These are phyloP conservation scores for Tanytarsus gracilentus DNA, from an alignment of 2,888 invertebrate genomes.

Conservation along the genomic window DNA sequence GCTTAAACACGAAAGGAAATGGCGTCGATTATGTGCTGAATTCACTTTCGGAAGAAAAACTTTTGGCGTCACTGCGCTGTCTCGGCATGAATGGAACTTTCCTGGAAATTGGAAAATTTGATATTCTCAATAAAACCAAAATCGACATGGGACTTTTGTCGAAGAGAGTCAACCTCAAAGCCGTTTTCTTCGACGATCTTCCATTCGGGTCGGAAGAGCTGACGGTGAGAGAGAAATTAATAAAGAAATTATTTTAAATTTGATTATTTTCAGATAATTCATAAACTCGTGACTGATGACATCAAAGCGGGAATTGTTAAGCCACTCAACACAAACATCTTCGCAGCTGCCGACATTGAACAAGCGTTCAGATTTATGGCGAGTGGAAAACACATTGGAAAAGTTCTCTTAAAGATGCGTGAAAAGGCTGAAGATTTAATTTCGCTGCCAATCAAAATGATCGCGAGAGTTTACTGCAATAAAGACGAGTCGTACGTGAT, in stretches of 20 bases:
- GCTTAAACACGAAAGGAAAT: conserved; percentile 60
- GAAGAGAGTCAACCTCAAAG: conserved; percentile 72
- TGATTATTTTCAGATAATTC: conserved; percentile 40
- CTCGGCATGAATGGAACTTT: conserved; percentile 55
- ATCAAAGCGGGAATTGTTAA: conserved; percentile 56
- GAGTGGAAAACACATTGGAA: conserved; percentile 72
- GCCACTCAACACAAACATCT: conserved; percentile 58
- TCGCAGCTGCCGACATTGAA: conserved; percentile 56
- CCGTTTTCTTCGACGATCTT: no score
- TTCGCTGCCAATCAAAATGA: conserved; percentile 36
- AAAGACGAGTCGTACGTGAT: conserved; percentile 48
- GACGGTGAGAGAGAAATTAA: conserved; percentile 52
- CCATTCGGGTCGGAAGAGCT: conserved; percentile 61
- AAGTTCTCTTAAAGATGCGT: conserved; percentile 46
- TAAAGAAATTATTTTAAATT: neutral
- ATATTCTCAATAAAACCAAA: conserved; percentile 58
- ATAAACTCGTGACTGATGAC: conserved; percentile 50
- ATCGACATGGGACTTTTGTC: conserved; percentile 49
- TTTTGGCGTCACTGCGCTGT: conserved; percentile 51
- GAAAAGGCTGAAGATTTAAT: conserved; percentile 33
- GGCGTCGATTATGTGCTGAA: conserved; percentile 81
- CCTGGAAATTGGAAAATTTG: conserved; percentile 71
- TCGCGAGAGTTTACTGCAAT: conserved; percentile 37
- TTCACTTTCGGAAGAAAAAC: conserved; percentile 76
- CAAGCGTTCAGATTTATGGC: conserved; percentile 59